Evolutionary conservation across 2,888 invertebrate species (phyloP).

Genomic region (Apantesis nais): DNA sequence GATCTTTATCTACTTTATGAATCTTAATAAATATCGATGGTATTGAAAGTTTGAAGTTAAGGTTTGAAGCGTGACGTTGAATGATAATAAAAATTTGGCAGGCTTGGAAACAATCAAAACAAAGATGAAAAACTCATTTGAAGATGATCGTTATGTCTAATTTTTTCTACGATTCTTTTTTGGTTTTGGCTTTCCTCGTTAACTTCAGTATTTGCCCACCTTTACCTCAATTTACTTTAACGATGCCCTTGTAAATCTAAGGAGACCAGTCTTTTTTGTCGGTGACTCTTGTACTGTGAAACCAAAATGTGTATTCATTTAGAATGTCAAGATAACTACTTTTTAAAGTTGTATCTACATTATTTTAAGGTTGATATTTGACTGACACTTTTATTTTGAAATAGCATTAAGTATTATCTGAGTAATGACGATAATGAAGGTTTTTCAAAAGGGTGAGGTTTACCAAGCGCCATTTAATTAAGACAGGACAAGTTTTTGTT

Average conservation of each 20-base stretch:
- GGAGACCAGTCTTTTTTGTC: constrained; percentile 68
- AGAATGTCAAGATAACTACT: constrained; percentile 10
- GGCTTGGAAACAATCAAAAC: not conserved
- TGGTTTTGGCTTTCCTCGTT: constrained; percentile 51
- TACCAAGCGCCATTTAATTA: constrained; percentile 71
- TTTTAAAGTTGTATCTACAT: constrained; percentile 25
- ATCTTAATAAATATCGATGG: not conserved
- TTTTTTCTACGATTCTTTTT: constrained; percentile 53
- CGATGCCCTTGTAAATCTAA: constrained; percentile 70
- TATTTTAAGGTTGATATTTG: constrained; percentile 40
- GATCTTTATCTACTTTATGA: not conserved
- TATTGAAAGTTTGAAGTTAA: not conserved
- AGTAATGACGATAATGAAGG: constrained; percentile 76
- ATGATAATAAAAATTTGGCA: not conserved
- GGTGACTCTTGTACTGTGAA: constrained; percentile 48
- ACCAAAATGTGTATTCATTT: constrained; percentile 43
- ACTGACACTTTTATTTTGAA: constrained; percentile 22
- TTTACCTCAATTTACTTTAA: constrained; percentile 78
- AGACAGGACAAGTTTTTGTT: constrained; percentile 56
- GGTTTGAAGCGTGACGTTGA: not conserved
- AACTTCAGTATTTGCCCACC: constrained; percentile 67
- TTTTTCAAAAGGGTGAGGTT: constrained; percentile 71
- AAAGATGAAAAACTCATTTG: constrained; percentile 25
- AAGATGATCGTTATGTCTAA: constrained; percentile 59
- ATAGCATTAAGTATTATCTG: constrained; percentile 43